Conservation (phyloP, 2,113 vertebrate species). For the Pollimyrus isidori region DNA sequence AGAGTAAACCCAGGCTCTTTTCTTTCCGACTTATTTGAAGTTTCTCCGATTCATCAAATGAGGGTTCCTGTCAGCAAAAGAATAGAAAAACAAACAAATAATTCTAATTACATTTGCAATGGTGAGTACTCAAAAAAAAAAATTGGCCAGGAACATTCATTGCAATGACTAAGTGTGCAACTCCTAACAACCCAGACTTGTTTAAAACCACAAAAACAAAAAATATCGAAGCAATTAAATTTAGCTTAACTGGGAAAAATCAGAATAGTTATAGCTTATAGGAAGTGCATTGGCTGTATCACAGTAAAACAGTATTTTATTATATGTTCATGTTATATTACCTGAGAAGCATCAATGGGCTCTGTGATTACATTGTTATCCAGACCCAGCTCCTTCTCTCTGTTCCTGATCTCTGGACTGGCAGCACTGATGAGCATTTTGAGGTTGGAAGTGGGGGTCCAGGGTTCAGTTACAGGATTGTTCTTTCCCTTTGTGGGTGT, state of each 20-base stretch:
- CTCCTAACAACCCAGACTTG: neutral
- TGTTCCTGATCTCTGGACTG: constrained; percentile 86
- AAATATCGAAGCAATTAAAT: neutral
- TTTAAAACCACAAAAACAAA: neutral
- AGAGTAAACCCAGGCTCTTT: constrained; percentile 88
- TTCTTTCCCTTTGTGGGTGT: constrained; percentile 80
- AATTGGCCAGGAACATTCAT: neutral
- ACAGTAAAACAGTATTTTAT: neutral
- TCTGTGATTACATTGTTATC: constrained; percentile 48
- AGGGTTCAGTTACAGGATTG: constrained; percentile 69
- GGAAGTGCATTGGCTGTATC: neutral
- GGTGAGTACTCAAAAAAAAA: neutral
- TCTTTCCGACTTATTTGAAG: constrained; percentile 85
- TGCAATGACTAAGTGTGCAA: neutral
- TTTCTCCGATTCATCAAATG: constrained; percentile 78
- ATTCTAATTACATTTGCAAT: neutral
- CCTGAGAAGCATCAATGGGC: constrained; percentile 57
- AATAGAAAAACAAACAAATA: neutral
- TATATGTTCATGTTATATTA: constrained; percentile 34
- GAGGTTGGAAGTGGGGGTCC: constrained; percentile 92
- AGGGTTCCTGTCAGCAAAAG: constrained; percentile 60
- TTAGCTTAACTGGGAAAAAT: neutral
- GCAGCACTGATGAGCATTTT: constrained; percentile 94
- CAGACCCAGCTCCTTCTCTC: constrained; percentile 68
- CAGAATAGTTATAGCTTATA: neutral